Conservation (phyloP, 2,113 vertebrate species). For the Bubalus kerabau region DNA sequence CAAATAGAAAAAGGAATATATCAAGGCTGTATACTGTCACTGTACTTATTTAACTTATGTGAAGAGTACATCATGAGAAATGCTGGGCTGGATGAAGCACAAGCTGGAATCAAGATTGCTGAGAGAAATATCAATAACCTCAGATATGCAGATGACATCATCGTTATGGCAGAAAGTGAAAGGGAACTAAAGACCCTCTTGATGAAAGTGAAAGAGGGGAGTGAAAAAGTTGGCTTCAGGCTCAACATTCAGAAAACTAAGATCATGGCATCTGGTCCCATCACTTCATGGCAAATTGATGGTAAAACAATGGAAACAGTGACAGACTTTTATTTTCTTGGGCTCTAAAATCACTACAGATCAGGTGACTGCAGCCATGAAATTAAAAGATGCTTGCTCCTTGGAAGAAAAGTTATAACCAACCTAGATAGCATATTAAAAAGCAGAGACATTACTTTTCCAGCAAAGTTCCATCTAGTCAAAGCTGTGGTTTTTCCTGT, state of each 20-base stretch:
- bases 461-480: not conserved
- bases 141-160: not conserved
- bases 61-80: not conserved
- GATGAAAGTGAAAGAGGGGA: not conserved
- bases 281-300: not conserved
- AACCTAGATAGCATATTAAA: not conserved
- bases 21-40: not conserved
- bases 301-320: not conserved
- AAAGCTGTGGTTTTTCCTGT: not conserved
- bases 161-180: not conserved
- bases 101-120: not conserved
- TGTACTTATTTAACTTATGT: not conserved
- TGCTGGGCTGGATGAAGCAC: not conserved
- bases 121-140: not conserved
- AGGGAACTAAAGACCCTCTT: not conserved
- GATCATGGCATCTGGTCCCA: not conserved
- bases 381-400: not conserved
- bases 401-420: not conserved
- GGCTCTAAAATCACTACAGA: not conserved
- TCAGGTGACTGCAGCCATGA: not conserved
- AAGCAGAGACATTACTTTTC: not conserved
- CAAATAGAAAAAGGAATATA: fast-evolving
- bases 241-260: not conserved
- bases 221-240: not conserved
- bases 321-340: not conserved